Base-by-base conservation (phyloP, 2,797 vertebrate species). In the Peromyscus attwateri region DNA sequence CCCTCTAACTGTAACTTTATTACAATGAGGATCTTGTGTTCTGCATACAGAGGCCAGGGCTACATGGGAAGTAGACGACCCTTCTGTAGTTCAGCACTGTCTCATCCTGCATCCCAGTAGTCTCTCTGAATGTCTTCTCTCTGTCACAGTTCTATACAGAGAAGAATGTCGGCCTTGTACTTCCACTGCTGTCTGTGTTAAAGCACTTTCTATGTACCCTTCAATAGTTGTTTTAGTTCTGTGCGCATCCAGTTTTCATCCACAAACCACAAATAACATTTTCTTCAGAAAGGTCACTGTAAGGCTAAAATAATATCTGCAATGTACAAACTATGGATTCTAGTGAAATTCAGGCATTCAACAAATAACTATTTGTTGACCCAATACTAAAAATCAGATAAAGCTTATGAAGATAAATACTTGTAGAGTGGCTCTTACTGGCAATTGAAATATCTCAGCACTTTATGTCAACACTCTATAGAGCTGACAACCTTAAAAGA, bases 391-490 rank as follows among this genome's bases (percentile, higher is more conserved):
- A 95, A 91, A 46, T 17, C 12, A 95, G 64, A 68, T 31, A 23
- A 85, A 92, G 14, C 76, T 52, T 71, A 87, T 25, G 9, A 97
- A 64, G 60, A 84, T 34, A 88, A 89, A 83, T 71, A 80, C 31
- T 79, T 83, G 68, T 40, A 71, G 91, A 92, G 29, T 80, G 31
- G 23, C 43, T 85, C 79, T 92, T 60, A 55, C 3, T 13, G 37
- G 34, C 83, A 93, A 66, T 23, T 87, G 57, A 95, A 96, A 40
- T 94, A 89, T 14, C 85, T 75, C 12, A n/a, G 71, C 25, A 73
- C 57, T 94, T 27, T 46, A 49, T 52, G 71, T 37, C 70, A 94
- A 89, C 29, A 76, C 34, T 76, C 27, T 55, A 16, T 9, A 82
- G 83, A 91, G 68, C 0, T 66, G 11, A 94, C 89, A 60, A 37